Evolutionary conservation across 2,113 vertebrate genomes (phyloP), one percentile per base, ranked within the genome.

Genomic region (Corythoichthys haematopterus): DNA sequence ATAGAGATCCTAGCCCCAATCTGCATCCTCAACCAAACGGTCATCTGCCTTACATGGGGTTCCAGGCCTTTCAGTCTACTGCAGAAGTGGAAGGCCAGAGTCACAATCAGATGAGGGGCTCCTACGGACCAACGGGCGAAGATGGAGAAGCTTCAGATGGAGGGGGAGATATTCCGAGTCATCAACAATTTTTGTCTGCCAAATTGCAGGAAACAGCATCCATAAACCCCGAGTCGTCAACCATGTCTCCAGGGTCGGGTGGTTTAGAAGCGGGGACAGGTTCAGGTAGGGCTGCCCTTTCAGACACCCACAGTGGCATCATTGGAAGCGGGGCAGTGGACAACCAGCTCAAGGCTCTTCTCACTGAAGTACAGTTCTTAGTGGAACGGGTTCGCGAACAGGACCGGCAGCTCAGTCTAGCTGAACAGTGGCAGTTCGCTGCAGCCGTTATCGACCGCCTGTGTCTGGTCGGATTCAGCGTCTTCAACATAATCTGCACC

Each of bases 401-500:
- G 78, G 92, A 93, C n/a, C 81, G 90, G 72, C 88, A 80, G 62
- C 76, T 92, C 28, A 87, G 81, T 33, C 10, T 90, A 68, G 71
- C 76, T 0, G 90, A 91, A 74, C 90, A 93, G 86, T 93, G 92
- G 92, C 92, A 92, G 85, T 93, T 93, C 50, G 92, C 92, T 0
- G 92, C 91, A 0, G 90, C 91, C 0, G 92, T 93, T 68, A 90
- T 93, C 2, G 92, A 93, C 74, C 90, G 92, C 10, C 80, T 93
- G 59, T 93, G 91, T 67, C 83, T 93, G 68, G 86, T 93, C 51
- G 92, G 89, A 45, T 93, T 93, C 84, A 92, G 91, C 6, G 83
- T 93, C 68, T 92, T 93, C 80, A 93, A 93, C 87, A 91, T 93
- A 75, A 90, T 93, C 77, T 93, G 91, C 43, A 93, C 92, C 65